These are phyloP conservation scores for Carlito syrichta DNA, from an alignment of 2,113 vertebrate genomes.

Conservation along the genomic window DNA sequence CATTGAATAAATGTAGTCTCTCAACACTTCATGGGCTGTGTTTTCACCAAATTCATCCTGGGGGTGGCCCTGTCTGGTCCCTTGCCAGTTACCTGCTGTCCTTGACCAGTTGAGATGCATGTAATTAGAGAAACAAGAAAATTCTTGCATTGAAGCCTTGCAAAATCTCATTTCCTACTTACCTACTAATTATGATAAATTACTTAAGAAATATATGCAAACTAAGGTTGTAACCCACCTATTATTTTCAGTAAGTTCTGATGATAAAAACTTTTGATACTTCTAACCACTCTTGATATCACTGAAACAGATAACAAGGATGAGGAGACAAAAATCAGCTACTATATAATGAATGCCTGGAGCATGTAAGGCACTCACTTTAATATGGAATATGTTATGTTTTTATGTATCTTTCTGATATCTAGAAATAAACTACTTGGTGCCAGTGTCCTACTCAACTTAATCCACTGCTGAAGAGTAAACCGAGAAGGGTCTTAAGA, in stretches of 20 bases:
- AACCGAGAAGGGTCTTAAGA: not conserved
- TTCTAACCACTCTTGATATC: not conserved
- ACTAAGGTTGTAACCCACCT: not conserved
- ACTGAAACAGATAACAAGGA: not conserved
- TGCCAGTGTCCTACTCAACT: no score
- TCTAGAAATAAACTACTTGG: not conserved
- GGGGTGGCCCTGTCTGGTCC: not conserved
- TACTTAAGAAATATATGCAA: not conserved
- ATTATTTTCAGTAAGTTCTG: not conserved
- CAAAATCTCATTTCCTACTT: no score
- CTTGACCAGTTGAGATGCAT: no score
- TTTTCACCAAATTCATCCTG: not conserved
- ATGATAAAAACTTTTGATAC: not conserved
- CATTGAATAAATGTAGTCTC: rapidly evolving
- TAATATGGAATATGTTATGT: not conserved
- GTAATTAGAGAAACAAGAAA: no score
- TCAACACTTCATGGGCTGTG: rapidly evolving
- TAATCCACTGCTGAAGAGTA: not conserved
- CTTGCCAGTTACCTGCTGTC: not conserved
- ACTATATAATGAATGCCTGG: not conserved
- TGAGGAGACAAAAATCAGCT: not conserved
- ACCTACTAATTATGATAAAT: no score
- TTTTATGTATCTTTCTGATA: not conserved
- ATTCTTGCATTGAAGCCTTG: no score
- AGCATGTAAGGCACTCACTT: not conserved